A percentile compares a stretch with the other conserved stretches of the same genome.
Evolutionary conservation across 2,888 invertebrate genomes (phyloP).

Genomic region (Conomelus anceps): DNA sequence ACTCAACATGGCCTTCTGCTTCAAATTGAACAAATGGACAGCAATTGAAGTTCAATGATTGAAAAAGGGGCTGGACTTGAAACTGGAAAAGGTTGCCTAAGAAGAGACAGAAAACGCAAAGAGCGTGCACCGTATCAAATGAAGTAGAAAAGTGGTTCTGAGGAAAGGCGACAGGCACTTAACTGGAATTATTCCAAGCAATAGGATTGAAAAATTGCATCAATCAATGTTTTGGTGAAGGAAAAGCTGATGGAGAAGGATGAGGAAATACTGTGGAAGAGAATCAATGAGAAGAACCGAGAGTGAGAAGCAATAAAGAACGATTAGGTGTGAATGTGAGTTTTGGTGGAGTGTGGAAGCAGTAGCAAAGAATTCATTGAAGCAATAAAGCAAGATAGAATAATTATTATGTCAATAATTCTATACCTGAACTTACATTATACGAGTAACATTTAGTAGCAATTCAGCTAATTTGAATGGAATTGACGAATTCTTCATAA

Average conservation of each 20-base stretch:
- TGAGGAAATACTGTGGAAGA: not conserved
- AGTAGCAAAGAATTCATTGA: not conserved
- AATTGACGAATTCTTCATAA: no score
- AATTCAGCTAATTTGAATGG: no score
- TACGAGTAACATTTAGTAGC: no score
- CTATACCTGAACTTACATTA: no score
- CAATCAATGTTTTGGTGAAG: slow-evolving; percentile 8
- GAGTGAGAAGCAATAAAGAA: not conserved
- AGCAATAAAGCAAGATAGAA: no score
- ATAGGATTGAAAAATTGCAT: slow-evolving; percentile 19
- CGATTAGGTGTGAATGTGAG: not conserved
- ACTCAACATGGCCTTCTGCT: not conserved
- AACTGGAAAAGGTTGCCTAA: not conserved
- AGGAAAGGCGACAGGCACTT: not conserved
- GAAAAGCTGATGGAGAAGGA: not conserved
- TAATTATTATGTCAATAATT: no score
- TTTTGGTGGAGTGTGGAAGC: not conserved
- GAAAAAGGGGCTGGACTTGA: not conserved
- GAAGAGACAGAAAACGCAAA: not conserved
- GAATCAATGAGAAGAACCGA: not conserved
- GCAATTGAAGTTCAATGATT: not conserved
- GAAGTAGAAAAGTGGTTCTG: not conserved
- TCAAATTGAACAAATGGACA: not conserved
- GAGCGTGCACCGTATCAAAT: not conserved
- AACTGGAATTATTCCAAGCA: slow-evolving; percentile 19